These are phyloP conservation scores for Pseudachorutes palmiensis DNA, from an alignment of 1,140 invertebrate species.

Conservation along the genomic window DNA sequence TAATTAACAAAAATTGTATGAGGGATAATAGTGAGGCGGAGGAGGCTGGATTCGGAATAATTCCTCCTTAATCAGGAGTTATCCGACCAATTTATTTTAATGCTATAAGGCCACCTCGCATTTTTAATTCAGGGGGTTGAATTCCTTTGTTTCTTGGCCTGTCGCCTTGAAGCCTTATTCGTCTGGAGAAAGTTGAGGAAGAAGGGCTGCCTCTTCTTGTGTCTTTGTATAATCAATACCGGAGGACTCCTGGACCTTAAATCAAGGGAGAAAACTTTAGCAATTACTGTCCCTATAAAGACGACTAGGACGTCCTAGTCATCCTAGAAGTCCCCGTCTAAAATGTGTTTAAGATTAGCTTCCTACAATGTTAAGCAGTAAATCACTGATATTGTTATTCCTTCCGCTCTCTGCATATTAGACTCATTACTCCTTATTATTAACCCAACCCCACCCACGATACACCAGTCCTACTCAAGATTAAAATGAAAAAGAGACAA, in stretches of 20 bases:
- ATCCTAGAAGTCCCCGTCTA: neutral
- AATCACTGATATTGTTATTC: constrained; percentile 14
- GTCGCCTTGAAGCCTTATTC: neutral
- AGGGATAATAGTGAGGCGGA: too few species aligned
- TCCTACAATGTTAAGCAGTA: constrained; percentile 3
- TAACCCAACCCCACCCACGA: neutral
- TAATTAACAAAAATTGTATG: constrained; percentile 12
- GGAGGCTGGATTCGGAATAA: neutral
- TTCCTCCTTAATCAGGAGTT: neutral
- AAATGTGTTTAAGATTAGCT: constrained; percentile 10
- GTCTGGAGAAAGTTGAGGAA: neutral
- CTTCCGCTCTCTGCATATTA: constrained; percentile 9
- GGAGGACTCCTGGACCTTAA: neutral
- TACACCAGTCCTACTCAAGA: too few species aligned
- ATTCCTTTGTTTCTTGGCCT: neutral
- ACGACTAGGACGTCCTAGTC: too few species aligned
- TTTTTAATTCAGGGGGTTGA: neutral
- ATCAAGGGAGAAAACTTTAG: constrained; percentile 12
- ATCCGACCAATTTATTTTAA: constrained; percentile 10
- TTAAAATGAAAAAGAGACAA: too few species aligned
- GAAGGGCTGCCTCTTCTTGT: constrained; percentile 5
- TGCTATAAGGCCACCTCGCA: too few species aligned
- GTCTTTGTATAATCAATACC: constrained; percentile 11
- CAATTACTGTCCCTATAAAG: constrained; percentile 13
- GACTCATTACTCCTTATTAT: constrained; percentile 8